Base-by-base conservation (phyloP, 1,140 invertebrate genomes). In the Wiebesia pumilae region DNA sequence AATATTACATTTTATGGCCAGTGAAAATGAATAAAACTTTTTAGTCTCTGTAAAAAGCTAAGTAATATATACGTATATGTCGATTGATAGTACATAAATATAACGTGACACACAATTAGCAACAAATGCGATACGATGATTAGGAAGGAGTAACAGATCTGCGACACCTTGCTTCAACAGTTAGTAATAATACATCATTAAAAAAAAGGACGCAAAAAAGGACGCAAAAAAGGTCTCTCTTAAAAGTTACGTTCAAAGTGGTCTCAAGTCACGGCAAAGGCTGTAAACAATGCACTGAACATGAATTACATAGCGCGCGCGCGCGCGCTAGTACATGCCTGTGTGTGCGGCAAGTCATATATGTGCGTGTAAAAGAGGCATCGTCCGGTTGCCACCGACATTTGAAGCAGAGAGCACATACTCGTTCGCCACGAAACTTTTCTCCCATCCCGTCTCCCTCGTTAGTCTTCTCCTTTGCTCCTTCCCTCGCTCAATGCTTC, bases 241-340 rank as follows among this genome's bases (percentile, higher is more conserved):
- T 10, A 62, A 62, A 35, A 78, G 47, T 79, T 88, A 85, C 87
- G 43, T 87, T 90, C 86, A 84, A 90, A 90, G 91, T 93, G 92
- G 91, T 91, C 89, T 91, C 90, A 89, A 93, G 91, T 92, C 91
- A 93, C 91, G 91, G 91, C 90, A 91, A 92, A 92, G 90, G 88
- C 90, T 90, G 87, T 89, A 90, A 90, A 90, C 88, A 89, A 89
- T 88, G 38, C 62, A 79, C 38, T 27, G 27, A 85, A 73, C 27
- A 47, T 38, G 62, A 81, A 73, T 85, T 80, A 43, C 77, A 80
- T 3, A 38, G 54, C 38, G 40, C 62, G 30, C 58, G 43, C 62
- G 30, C 58, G 43, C 62, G 47, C 65, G 47, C 30, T 35, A n/a
- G 35, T 27, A 21, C 43, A 10, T 62, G 35, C 47, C 35, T 30